Conservation (phyloP, 2,113 vertebrate species). For the Tursiops truncatus region DNA sequence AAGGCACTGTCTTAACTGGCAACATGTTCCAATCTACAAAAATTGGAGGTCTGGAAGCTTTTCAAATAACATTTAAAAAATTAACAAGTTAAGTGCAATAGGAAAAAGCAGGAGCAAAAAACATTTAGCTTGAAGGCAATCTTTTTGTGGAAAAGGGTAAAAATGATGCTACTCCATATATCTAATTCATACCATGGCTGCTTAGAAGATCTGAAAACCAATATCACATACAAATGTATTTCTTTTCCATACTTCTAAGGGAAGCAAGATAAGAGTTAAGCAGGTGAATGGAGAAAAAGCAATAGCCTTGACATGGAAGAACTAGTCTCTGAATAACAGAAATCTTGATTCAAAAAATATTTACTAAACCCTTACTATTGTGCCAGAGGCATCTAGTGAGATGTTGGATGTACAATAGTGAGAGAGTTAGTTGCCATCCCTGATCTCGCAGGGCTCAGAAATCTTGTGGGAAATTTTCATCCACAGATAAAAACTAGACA, state of each 20-base stretch:
- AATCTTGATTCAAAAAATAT: slow-evolving; percentile 1
- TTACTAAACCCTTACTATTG: neutral
- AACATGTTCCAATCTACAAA: neutral
- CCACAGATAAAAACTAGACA: slow-evolving; percentile 15
- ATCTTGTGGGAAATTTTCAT: neutral
- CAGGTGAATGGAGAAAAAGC: neutral
- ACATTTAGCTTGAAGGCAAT: neutral
- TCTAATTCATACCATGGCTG: neutral
- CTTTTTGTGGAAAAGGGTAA: neutral
- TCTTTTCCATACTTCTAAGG: neutral
- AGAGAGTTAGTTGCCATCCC: neutral
- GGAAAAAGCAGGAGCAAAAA: neutral
- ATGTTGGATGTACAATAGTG: neutral
- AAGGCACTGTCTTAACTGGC: neutral
- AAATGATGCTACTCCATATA: neutral
- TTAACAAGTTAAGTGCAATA: neutral
- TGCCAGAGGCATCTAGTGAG: slow-evolving; percentile 6
- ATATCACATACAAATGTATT: neutral
- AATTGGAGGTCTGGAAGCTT: neutral
- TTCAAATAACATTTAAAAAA: neutral
- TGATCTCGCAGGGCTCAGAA: neutral
- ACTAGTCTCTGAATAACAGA: neutral
- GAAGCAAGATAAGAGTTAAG: neutral
- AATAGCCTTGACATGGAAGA: neutral
- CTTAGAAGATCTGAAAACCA: slow-evolving; percentile 16